Evolutionary conservation across 2,113 vertebrate genomes (phyloP).

Genomic region (Anas platyrhynchos): DNA sequence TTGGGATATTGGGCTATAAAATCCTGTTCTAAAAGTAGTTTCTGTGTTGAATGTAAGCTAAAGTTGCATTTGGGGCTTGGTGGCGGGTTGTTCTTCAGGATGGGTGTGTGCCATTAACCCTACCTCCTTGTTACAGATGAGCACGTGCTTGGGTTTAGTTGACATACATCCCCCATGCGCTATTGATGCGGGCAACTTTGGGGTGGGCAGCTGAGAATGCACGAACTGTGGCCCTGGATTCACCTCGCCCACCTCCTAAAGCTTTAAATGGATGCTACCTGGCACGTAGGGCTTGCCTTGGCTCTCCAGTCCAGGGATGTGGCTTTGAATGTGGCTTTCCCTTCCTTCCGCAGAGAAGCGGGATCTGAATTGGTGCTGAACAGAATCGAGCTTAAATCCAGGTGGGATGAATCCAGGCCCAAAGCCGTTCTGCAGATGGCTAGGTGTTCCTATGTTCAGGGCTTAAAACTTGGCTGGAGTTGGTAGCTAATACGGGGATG

Average conservation of each 20-base stretch:
- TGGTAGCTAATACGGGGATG: not conserved
- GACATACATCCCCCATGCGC: rapidly evolving
- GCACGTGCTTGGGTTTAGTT: not conserved
- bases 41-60: not conserved
- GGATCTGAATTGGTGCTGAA: not conserved
- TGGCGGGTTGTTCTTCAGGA: not conserved
- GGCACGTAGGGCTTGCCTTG: not conserved
- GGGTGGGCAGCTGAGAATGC: not conserved
- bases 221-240: not conserved
- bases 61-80: not conserved
- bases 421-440: not conserved
- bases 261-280: not conserved
- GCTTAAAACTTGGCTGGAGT: not conserved
- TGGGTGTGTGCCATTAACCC: not conserved
- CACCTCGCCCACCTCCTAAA: not conserved
- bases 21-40: not conserved
- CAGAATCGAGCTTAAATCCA: not conserved
- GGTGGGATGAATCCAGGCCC: not conserved
- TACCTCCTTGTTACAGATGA: not conserved
- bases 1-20: not conserved
- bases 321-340: not conserved
- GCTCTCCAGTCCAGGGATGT: not conserved
- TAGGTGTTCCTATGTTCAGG: not conserved
- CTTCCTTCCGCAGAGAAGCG: not conserved
- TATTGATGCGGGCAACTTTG: rapidly evolving